These are phyloP conservation scores for Solen grandis DNA, from an alignment of 1,140 invertebrate genomes.

Conservation along the genomic window DNA sequence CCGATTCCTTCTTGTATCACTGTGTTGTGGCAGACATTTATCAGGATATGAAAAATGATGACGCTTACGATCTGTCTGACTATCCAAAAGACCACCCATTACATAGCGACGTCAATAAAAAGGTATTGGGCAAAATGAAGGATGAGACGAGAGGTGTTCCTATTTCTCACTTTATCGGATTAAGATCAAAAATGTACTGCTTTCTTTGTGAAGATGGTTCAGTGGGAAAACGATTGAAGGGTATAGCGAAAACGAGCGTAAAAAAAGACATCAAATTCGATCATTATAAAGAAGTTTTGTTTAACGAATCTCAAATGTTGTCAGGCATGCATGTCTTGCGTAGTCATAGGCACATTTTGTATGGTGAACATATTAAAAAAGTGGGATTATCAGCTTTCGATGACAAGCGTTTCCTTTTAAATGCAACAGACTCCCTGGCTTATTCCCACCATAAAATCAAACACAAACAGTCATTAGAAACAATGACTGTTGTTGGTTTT, in stretches of 20 bases:
- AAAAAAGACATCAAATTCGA: conserved; percentile 9
- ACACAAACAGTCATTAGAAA: too few species aligned
- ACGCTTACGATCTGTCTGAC: conserved; percentile 53
- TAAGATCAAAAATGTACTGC: conserved; percentile 26
- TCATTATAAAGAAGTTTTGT: conserved; percentile 20
- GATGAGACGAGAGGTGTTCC: conserved; percentile 79
- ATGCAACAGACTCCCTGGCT: neutral
- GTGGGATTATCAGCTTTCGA: neutral
- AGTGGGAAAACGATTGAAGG: conserved; percentile 63
- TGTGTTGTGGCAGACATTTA: conserved; percentile 79
- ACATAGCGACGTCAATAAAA: conserved; percentile 76
- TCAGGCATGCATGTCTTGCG: neutral
- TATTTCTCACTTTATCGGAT: conserved; percentile 21
- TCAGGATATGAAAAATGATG: conserved; percentile 69
- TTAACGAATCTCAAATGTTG: neutral
- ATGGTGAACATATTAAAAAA: conserved; percentile 21
- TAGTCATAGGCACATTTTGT: conserved; percentile 29
- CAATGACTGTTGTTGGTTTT: too few species aligned
- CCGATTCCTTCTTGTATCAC: conserved; percentile 78
- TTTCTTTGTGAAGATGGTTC: conserved; percentile 26
- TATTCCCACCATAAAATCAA: conserved; percentile 28
- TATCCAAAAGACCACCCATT: conserved; percentile 54
- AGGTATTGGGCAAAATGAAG: conserved; percentile 82
- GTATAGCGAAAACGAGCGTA: conserved; percentile 7
- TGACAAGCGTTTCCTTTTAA: conserved; percentile 13